Evolutionary conservation across 2,888 invertebrate genomes (phyloP).

Genomic region (Torymus aiolomorphi): DNA sequence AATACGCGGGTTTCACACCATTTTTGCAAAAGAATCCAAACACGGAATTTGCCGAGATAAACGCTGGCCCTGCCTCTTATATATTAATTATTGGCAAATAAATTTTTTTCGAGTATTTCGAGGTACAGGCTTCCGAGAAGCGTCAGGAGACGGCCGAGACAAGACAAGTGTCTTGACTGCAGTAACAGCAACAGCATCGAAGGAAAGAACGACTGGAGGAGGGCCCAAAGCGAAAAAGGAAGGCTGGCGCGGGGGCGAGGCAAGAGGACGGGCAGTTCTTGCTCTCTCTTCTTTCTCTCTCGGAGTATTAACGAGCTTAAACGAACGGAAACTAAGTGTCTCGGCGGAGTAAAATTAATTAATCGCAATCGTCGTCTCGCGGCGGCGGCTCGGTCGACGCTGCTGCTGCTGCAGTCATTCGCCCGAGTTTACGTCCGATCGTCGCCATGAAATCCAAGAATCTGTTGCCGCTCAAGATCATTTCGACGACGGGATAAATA

Average conservation of each 20-base stretch:
- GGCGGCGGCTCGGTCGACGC: conserved; percentile 35
- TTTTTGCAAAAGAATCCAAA: no score
- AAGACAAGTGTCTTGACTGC: background rate
- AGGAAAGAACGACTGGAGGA: conserved; percentile 6
- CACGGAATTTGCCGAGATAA: no score
- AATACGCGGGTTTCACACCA: no score
- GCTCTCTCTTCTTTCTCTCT: conserved; percentile 16
- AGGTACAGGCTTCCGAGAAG: background rate
- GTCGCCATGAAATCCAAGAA: conserved; percentile 59
- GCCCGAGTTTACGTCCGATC: conserved; percentile 64
- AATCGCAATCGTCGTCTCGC: conserved; percentile 68
- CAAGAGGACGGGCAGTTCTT: background rate
- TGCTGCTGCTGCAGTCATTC: conserved; percentile 59
- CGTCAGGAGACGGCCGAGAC: background rate
- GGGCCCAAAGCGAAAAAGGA: conserved; percentile 30
- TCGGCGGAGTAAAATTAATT: conserved; percentile 75
- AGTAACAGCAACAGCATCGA: conserved; percentile 20
- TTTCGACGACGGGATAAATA: conserved; percentile 51
- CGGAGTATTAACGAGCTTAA: conserved; percentile 74
- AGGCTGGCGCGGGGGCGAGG: conserved; percentile 20
- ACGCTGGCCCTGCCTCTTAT: no score
- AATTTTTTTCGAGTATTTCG: conserved; percentile 26
- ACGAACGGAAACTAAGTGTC: conserved; percentile 76
- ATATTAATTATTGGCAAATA: conserved; percentile 18
- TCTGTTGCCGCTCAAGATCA: conserved; percentile 55